Conservation (phyloP, 2,797 vertebrate genomes). For the Eulemur mongoz region DNA sequence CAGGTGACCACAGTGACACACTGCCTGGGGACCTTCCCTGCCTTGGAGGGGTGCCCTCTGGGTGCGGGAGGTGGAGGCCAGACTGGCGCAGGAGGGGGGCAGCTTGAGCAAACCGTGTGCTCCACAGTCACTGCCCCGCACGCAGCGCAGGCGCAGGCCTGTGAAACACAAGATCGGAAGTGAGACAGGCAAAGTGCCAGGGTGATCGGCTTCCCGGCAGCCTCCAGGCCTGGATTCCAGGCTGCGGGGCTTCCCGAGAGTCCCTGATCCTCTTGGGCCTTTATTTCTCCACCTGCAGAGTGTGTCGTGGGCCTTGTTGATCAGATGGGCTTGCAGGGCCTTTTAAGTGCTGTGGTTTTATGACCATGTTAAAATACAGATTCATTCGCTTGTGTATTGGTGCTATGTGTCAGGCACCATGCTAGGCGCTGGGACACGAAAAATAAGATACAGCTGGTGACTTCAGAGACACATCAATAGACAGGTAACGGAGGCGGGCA, state of each 20-base stretch:
- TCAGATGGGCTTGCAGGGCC: too few species aligned
- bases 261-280: neutral
- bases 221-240: too few species aligned
- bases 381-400: neutral
- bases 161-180: neutral
- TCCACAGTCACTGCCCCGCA: neutral
- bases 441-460: neutral
- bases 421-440: neutral
- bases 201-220: neutral
- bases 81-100: neutral
- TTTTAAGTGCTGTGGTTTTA: neutral
- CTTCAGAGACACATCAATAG: neutral
- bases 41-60: neutral
- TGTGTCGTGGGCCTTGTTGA: neutral
- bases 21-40: neutral
- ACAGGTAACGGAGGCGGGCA: neutral
- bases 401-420: neutral
- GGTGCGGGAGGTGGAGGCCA: neutral
- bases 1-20: neutral
- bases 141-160: rapidly evolving
- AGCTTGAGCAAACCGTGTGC: rapidly evolving
- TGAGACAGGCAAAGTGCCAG: neutral
- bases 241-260: too few species aligned
- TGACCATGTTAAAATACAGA: neutral
- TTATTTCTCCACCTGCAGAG: neutral